Percentiles rank a stretch among this genome's conserved stretches.
These are phyloP conservation scores for Sarcophaga caerulescens DNA, from an alignment of 2,888 invertebrate genomes.

Conservation along the genomic window DNA sequence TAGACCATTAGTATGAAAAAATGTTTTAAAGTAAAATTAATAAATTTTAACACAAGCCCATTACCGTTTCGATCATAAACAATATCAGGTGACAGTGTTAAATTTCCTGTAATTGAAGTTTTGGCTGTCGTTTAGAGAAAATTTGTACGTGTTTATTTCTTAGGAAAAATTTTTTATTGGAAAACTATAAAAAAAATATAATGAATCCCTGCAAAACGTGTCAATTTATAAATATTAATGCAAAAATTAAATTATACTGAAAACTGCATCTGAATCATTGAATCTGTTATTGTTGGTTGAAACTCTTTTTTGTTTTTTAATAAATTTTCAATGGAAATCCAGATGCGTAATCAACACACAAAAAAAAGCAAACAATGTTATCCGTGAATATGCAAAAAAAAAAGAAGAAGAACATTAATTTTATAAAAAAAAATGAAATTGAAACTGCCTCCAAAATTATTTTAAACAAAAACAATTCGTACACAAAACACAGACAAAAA, in stretches of 20 bases:
- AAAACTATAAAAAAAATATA: conserved; percentile 2
- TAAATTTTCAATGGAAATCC: conserved; percentile 30
- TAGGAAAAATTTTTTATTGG: neutral
- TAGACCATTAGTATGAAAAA: too few relatives aligned
- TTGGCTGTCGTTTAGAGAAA: neutral
- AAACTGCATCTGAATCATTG: conserved; percentile 29
- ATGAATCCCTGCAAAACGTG: neutral
- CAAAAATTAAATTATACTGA: neutral
- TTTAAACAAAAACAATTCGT: neutral
- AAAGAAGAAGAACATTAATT: neutral
- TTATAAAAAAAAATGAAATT: neutral
- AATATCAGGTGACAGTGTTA: too few relatives aligned
- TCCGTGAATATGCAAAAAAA: conserved; percentile 2
- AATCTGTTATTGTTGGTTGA: neutral
- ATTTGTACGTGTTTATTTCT: neutral
- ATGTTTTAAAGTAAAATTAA: too few relatives aligned
- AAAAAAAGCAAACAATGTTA: conserved; percentile 8
- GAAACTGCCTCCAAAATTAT: neutral
- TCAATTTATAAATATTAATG: conserved; percentile 39
- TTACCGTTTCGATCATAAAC: too few relatives aligned
- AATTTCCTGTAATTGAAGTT: neutral
- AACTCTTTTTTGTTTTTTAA: neutral
- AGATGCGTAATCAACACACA: conserved; percentile 25
- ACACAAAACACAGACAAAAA: conserved; percentile 6
- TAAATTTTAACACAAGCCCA: too few relatives aligned